Base-by-base conservation (phyloP, 2,888 invertebrate species). In the Empis stercorea region DNA sequence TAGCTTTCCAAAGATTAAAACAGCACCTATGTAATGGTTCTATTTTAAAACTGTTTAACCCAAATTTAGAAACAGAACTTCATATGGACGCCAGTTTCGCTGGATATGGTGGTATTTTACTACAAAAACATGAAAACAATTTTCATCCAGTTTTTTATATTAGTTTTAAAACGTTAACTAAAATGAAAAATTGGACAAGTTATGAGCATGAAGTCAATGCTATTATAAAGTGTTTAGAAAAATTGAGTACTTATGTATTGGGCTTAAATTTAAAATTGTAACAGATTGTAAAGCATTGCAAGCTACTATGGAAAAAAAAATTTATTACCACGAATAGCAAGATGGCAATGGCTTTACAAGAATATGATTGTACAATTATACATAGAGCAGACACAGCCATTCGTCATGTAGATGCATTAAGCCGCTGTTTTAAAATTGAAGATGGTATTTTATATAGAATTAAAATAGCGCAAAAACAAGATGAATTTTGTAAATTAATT, bases 251-350 rank as follows among this genome's bases (percentile, higher is more conserved):
- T 1, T 63, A 62, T 46, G 46, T 63, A 11, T 42, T 61, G 11
- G 59, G 59, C 3, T 40, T 48, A 14, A 43, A 39, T 61, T 61
- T 44, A 59, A 55, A 46, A 57, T 62, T 30, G 46, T 58, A 7
- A 59, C 58, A 2, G 61, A 63, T 50, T 62, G 61, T 44, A 42
- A 49, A 17, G 57, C 60, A 4, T 59, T 63, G 40, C 47, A 56
- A 27, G 51, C 45, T 45, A 60, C 59, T 0, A 56, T 62, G n/a
- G 57, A 30, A 52, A 1, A 63, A 64, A 47, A 44, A 53, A 57
- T 16, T 7, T 46, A 7, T 16, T 13, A 5, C 34, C 46, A 1
- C 36, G 36, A 37, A 30, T 34, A 10, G 46, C 41, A 10, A 15
- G 37, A 11, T 46, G 39, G 43, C 46, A 14, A 20, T 46, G 27